A percentile compares a stretch with the other conserved stretches of the same genome.
Conservation (phyloP, 2,113 vertebrate species). For the Siniperca knerii region DNA sequence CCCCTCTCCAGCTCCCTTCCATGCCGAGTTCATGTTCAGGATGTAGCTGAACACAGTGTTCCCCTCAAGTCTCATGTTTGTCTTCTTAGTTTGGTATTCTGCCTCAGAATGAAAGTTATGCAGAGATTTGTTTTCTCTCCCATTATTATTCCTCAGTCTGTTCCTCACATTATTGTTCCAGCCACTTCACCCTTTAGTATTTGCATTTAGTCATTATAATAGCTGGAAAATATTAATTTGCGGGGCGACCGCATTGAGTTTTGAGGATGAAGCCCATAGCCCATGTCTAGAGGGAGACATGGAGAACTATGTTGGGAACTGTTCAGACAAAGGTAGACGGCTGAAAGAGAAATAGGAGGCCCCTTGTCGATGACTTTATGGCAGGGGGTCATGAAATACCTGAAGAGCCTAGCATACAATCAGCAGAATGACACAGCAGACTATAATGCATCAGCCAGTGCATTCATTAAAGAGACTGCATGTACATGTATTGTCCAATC, state of each 20-base stretch:
- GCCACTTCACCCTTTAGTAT: slow-evolving; percentile 16
- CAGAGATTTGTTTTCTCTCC: slow-evolving; percentile 64
- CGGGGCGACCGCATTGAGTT: slow-evolving; percentile 7
- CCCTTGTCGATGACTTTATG: slow-evolving; percentile 32
- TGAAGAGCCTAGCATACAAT: not conserved
- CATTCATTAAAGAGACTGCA: not conserved
- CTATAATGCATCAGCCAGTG: not conserved
- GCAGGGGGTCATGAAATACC: slow-evolving; percentile 27
- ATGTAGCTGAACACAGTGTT: slow-evolving; percentile 72
- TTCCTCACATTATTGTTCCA: slow-evolving; percentile 46
- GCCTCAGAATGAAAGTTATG: slow-evolving; percentile 44
- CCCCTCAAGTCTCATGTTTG: slow-evolving; percentile 64
- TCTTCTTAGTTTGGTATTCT: slow-evolving; percentile 67
- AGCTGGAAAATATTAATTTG: slow-evolving; percentile 61
- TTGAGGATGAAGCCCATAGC: slow-evolving; percentile 26
- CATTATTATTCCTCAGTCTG: slow-evolving; percentile 51
- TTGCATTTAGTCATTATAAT: slow-evolving; percentile 29
- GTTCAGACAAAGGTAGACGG: slow-evolving; percentile 24
- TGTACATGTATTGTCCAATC: slow-evolving; percentile 12
- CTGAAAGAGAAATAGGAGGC: slow-evolving; percentile 29
- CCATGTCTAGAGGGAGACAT: not conserved
- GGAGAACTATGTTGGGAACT: slow-evolving; percentile 16
- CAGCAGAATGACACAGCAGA: slow-evolving; percentile 3
- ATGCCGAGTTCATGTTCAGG: slow-evolving; percentile 43
- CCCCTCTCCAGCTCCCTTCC: slow-evolving; percentile 38